These are phyloP conservation scores for Athrips mouffetella DNA, from an alignment of 2,888 invertebrate species.

Conservation along the genomic window DNA sequence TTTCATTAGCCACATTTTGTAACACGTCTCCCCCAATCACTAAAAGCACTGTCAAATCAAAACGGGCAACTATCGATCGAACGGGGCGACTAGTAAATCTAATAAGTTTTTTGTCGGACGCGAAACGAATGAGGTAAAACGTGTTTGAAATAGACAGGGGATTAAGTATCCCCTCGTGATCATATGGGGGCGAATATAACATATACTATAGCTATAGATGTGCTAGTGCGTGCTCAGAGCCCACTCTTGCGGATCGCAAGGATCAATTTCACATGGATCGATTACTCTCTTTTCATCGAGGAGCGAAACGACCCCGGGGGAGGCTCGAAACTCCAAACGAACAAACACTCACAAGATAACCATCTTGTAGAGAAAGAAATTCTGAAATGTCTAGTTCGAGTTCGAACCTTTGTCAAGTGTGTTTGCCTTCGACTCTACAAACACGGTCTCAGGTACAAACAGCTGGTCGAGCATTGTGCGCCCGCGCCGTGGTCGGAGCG, in stretches of 20 bases:
- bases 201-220: slow-evolving; percentile 11
- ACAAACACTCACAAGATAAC: slow-evolving; percentile 26
- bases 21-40: slow-evolving; percentile 24
- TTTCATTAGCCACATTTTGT: slow-evolving; percentile 2
- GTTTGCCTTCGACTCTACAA: slow-evolving; percentile 12
- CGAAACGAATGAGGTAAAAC: slow-evolving; percentile 75
- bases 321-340: slow-evolving; percentile 29
- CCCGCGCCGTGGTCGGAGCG: slow-evolving; percentile 56
- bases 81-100: slow-evolving; percentile 59
- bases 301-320: slow-evolving; percentile 30
- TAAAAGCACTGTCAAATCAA: slow-evolving; percentile 58
- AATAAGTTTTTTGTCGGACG: slow-evolving; percentile 72
- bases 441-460: slow-evolving; percentile 52
- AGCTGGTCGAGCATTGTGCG: slow-evolving; percentile 58
- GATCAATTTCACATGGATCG: slow-evolving; percentile 67
- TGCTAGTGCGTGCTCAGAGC: slow-evolving; percentile 52
- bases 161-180: slow-evolving; percentile 68
- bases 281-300: slow-evolving; percentile 52
- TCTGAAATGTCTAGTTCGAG: background rate
- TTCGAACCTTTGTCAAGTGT: background rate
- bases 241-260: slow-evolving; percentile 52
- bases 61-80: slow-evolving; percentile 59
- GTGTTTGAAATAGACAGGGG: slow-evolving; percentile 78
- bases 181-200: slow-evolving; percentile 35
- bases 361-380: background rate